Evolutionary conservation across 23 tunicate genomes (phyloP), one percentile per base, ranked within the genome.

Genomic region (Aplidium turbinatum): DNA sequence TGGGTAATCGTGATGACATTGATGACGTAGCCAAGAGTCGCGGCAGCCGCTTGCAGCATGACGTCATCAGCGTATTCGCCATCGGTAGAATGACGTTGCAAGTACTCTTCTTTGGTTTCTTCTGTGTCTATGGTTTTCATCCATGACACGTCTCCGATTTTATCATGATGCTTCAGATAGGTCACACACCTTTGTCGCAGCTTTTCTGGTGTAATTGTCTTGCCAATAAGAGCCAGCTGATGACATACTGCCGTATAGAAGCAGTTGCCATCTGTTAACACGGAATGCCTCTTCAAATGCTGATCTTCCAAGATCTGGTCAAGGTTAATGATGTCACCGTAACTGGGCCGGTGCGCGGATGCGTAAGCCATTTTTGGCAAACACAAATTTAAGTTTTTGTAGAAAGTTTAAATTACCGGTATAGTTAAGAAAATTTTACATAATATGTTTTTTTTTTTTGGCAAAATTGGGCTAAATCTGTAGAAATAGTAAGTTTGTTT

Each of bases 171-270:
- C 21, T 68, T 63, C 1, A 85, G 73, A 50, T 77, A 78, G 2
- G 26, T 72, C 18, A 78, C 68, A 60, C 75, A 48, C 11, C 60
- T 51, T 30, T 5, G 23, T 50, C 92, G 75, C 23, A 78, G 38
- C 4, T 50, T 53, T 4, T 11, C n/a, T n/a, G 63, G 52, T 9
- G 75, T 36, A 2, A 34, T 26, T 2, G 33, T 20, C 29, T 38
- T 33, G 3, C 79, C 69, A 5, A 35, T 38, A 4, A 68, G 72
- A 7, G 29, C 16, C 20, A 88, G 55, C 57, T 88, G 96, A 38
- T 76, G 70, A 28, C 70, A 66, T 13, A 88, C 79, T 18, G 96
- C 87, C 57, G 58, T 72, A 73, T 65, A 88, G 57, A 88, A 80
- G 68, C 83, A 48, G 79, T 88, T 81, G 25, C 96, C 96, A 50